These are phyloP conservation scores for Corythaixoides concolor DNA, from an alignment of 2,113 vertebrate genomes.

Conservation along the genomic window DNA sequence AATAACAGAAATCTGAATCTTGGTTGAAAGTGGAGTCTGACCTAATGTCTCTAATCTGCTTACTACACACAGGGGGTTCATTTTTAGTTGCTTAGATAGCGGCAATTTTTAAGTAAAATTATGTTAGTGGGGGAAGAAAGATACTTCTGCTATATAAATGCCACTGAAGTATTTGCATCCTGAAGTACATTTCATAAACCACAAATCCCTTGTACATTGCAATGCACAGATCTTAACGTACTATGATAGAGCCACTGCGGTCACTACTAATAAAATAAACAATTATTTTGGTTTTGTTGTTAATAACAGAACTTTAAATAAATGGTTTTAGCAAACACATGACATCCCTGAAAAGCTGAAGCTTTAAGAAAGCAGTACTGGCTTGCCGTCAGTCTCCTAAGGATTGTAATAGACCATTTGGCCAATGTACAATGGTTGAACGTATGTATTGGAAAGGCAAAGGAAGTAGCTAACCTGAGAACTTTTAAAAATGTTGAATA, in stretches of 20 bases:
- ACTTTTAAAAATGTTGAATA: neutral
- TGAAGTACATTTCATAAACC: neutral
- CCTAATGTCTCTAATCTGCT: neutral
- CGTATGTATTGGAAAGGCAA: neutral
- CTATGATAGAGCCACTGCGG: neutral
- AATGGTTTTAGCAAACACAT: neutral
- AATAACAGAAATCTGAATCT: neutral
- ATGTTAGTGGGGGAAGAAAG: neutral
- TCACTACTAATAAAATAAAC: neutral
- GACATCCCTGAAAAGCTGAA: neutral
- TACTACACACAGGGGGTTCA: neutral
- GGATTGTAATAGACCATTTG: neutral
- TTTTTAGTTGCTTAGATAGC: neutral
- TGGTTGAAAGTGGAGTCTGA: neutral
- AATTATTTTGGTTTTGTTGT: neutral
- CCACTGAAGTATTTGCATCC: neutral
- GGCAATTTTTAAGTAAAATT: neutral
- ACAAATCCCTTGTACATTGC: neutral
- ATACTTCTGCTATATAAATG: neutral
- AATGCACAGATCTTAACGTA: neutral
- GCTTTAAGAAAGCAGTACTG: neutral
- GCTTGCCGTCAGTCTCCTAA: neutral
- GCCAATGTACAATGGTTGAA: neutral
- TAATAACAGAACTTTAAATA: neutral
- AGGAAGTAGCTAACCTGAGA: neutral